Evolutionary conservation across 1,140 invertebrate species (phyloP).

Genomic region (Elymnias hypermnestra): DNA sequence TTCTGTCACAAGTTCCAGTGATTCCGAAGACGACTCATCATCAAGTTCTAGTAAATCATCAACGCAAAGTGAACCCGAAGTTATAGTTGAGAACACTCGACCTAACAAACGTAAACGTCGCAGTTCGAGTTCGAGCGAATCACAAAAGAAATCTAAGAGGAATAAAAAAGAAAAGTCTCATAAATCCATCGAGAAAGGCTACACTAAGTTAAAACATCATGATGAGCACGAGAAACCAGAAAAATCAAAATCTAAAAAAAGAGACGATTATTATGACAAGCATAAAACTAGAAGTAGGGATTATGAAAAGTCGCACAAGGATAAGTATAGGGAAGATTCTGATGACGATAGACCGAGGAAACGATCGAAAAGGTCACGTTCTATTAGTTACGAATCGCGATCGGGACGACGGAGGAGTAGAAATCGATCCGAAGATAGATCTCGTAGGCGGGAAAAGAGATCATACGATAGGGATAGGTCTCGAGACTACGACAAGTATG

Average conservation of each 20-base stretch:
- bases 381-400: constrained; percentile 51
- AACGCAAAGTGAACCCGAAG: constrained; percentile 42
- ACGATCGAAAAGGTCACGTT: constrained; percentile 51
- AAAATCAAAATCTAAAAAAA: constrained; percentile 32
- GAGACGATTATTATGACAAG: constrained; percentile 44
- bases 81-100: constrained; percentile 32
- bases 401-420: constrained; percentile 32
- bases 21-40: constrained; percentile 48
- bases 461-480: constrained; percentile 53
- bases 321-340: constrained; percentile 51
- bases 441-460: constrained; percentile 40
- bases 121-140: constrained; percentile 42
- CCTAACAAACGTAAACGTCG: constrained; percentile 58
- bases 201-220: constrained; percentile 43
- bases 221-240: constrained; percentile 39
- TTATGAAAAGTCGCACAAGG: constrained; percentile 38
- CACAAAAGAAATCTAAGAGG: constrained; percentile 46
- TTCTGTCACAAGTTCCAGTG: constrained; percentile 36
- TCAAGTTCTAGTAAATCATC: constrained; percentile 43
- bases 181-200: constrained; percentile 41
- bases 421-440: constrained; percentile 43
- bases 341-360: constrained; percentile 48
- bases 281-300: constrained; percentile 46
- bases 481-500: constrained; percentile 29
- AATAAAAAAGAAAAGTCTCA: constrained; percentile 46